Evolutionary conservation across 2,888 invertebrate species (phyloP), one percentile per base, ranked within the genome.

Genomic region (Cosmia trapezina): DNA sequence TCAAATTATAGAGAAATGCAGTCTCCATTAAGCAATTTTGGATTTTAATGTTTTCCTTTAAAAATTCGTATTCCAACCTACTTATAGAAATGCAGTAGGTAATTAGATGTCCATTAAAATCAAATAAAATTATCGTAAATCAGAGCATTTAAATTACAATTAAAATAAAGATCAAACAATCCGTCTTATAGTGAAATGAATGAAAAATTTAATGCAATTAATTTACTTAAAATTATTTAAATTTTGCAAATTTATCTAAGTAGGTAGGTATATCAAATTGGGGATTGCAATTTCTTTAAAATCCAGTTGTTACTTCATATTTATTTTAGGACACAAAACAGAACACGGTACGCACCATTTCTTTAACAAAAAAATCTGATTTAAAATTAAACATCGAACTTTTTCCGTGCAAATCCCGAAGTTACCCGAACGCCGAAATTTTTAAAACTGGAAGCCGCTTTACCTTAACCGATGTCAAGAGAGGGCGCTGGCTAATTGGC

Each of bases 401-500:
- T 45, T 11, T 37, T 47, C 45, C 37, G n/a, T 22, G 33, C 28
- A 33, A 74, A 57, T 56, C 9, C 19, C 64, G 69, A 73, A 51
- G 61, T n/a, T 49, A 53, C 4, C 54, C 57, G 63, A 64, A 73
- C 37, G 49, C 73, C 65, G 37, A 86, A 73, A 82, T 77, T 80
- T 28, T 86, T 80, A 67, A 85, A 81, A 73, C 51, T 76, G 70
- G 81, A 78, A 81, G 37, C 56, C 49, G 61, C 78, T 84, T 80
- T 80, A 80, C 83, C 86, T 87, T 83, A 86, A 81, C 86, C 84
- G 86, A 84, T 90, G 90, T 89, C 89, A 87, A 66, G 78, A 77
- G 83, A 88, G 87, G 87, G 88, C 86, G 85, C 79, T 86, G 87
- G 89, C 90, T 90, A 91, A 91, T 89, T 90, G 90, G 89, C 87